Evolutionary conservation across 1,140 invertebrate genomes (phyloP).

Genomic region (Drosophila varians): DNA sequence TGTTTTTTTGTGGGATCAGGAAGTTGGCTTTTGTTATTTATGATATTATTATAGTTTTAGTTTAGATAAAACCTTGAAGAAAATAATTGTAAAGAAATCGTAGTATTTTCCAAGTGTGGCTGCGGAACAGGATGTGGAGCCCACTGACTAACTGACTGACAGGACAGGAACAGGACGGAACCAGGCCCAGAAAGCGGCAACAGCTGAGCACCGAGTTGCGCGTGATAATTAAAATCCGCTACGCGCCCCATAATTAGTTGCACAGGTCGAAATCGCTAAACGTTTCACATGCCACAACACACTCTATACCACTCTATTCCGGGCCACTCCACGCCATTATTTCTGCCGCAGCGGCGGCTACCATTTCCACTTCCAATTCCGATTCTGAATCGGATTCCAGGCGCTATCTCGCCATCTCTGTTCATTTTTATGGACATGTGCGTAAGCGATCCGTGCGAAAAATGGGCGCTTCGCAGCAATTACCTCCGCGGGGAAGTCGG

Average conservation of each 20-base stretch:
- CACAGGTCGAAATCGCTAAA: conserved; percentile 45
- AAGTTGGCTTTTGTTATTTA: neutral
- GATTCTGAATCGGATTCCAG: conserved; percentile 28
- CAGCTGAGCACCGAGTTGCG: conserved; percentile 55
- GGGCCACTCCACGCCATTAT: conserved; percentile 18
- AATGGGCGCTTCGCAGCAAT: conserved; percentile 81
- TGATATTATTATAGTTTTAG: too few species aligned
- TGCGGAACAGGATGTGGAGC: conserved; percentile 24
- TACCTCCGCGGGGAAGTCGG: conserved; percentile 60
- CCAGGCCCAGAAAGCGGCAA: conserved; percentile 45
- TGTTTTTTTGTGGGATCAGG: neutral
- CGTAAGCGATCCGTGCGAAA: conserved; percentile 82
- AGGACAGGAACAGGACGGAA: conserved; percentile 18
- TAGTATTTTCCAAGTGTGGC: conserved; percentile 3
- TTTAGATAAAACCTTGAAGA: too few species aligned
- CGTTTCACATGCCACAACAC: conserved; percentile 5
- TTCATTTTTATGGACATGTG: conserved; percentile 80
- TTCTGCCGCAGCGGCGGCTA: conserved; percentile 18
- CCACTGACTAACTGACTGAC: conserved; percentile 50
- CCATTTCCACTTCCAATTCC: conserved; percentile 60
- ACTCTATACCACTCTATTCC: neutral
- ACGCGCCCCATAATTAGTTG: conserved; percentile 78
- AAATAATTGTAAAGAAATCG: too few species aligned
- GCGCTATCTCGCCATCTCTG: conserved; percentile 43
- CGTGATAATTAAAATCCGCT: conserved; percentile 77